A percentile compares a stretch with the other conserved stretches of the same genome.
phyloP scores from a whole-genome alignment of 2,888 invertebrate species.

The Ectemnius lituratus region DNA sequence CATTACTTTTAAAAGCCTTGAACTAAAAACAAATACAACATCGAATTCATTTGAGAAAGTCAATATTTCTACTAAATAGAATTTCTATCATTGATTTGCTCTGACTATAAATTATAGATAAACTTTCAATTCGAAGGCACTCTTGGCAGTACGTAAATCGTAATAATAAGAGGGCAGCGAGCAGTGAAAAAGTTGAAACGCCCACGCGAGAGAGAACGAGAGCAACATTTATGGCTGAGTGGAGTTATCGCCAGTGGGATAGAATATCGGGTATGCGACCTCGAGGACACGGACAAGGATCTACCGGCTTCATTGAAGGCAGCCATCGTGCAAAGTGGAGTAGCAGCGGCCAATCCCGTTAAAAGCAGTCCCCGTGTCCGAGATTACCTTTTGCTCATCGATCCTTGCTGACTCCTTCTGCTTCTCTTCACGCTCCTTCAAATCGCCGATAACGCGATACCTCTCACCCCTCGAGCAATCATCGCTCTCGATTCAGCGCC shows the following conservation, averaged over 20 bases:
- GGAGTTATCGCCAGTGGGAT: not conserved
- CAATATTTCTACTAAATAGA: too few relatives aligned
- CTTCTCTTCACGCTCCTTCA: not conserved
- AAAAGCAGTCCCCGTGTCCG: conserved; percentile 35
- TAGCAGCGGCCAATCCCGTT: conserved; percentile 43
- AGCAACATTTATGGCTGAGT: conserved; percentile 1
- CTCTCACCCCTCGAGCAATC: conserved; percentile 10
- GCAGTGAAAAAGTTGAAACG: too few relatives aligned
- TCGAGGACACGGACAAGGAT: conserved; percentile 22
- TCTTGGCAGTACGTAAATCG: too few relatives aligned
- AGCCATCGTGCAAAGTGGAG: conserved; percentile 25
- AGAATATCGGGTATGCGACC: conserved; percentile 18
- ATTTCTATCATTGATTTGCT: too few relatives aligned
- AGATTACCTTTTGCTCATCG: conserved; percentile 37
- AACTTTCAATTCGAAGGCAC: too few relatives aligned
- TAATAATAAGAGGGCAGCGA: too few relatives aligned
- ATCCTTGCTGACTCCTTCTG: conserved; percentile 1
- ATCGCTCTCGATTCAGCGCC: conserved; percentile 15
- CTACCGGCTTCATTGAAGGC: conserved; percentile 19
- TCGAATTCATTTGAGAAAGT: too few relatives aligned
- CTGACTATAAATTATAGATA: too few relatives aligned
- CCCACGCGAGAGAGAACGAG: not conserved
- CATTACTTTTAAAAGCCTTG: too few relatives aligned
- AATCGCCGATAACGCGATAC: conserved; percentile 6
- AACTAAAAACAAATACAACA: too few relatives aligned